Evolutionary conservation across 2,113 vertebrate genomes (phyloP).

Genomic region (Irena cyanogastra): DNA sequence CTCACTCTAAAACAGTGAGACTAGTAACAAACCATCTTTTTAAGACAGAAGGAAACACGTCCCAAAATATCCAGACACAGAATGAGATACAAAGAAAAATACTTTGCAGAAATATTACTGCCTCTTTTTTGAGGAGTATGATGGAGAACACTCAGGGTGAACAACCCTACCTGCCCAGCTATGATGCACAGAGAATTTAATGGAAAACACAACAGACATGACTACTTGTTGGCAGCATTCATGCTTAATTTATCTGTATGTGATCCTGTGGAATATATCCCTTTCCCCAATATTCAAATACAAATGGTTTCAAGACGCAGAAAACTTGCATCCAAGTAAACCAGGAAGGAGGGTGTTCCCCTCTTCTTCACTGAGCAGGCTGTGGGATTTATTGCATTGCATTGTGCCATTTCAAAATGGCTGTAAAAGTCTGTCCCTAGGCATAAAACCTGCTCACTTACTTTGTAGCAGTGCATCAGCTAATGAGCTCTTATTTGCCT

Average conservation of each 20-base stretch:
- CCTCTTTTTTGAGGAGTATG: neutral
- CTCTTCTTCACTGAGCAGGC: neutral
- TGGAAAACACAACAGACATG: neutral
- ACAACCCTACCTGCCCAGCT: neutral
- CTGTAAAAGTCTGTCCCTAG: conserved; percentile 11
- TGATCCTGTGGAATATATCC: neutral
- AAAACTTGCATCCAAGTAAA: neutral
- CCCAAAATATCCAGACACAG: neutral
- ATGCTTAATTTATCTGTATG: neutral
- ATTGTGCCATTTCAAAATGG: conserved; percentile 10
- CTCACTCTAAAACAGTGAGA: neutral
- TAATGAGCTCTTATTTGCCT: conserved; percentile 53
- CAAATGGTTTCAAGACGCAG: neutral
- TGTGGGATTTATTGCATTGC: neutral
- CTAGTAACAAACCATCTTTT: neutral
- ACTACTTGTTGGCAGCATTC: neutral
- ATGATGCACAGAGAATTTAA: neutral
- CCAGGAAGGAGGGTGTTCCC: neutral
- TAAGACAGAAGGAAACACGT: neutral
- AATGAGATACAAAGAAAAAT: neutral
- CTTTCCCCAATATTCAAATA: neutral
- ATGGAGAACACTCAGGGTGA: neutral
- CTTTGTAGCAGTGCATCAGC: conserved; percentile 4
- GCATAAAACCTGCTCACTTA: conserved; percentile 14
- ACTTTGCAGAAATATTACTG: neutral